These are phyloP conservation scores for Alauda arvensis DNA, from an alignment of 2,797 vertebrate species.

Conservation along the genomic window DNA sequence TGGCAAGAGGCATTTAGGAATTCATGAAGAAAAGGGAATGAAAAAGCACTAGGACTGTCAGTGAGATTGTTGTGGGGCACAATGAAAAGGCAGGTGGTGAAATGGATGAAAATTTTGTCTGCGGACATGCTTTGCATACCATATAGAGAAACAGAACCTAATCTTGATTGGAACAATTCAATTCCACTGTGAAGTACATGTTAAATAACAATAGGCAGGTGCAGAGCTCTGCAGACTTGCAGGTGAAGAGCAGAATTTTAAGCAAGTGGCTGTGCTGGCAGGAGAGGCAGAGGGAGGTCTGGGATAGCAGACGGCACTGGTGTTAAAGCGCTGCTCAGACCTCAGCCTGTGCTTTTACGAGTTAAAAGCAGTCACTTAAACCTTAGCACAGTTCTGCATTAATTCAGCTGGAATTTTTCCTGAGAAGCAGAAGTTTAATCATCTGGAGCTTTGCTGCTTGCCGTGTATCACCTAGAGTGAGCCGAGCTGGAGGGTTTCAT, in stretches of 20 bases:
- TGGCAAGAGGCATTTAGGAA: not conserved
- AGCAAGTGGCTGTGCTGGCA: not conserved
- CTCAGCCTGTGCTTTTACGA: not conserved
- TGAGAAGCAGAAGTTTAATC: not conserved
- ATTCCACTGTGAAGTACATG: not conserved
- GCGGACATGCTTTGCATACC: conserved; percentile 11
- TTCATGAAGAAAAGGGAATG: not conserved
- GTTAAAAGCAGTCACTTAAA: not conserved
- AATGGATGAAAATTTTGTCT: conserved; percentile 18
- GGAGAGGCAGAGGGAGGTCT: not conserved
- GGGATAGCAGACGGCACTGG: not conserved
- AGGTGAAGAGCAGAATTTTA: conserved; percentile 51
- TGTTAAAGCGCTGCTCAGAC: not conserved
- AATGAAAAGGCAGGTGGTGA: not conserved
- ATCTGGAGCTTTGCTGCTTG: not conserved
- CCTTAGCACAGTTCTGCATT: not conserved
- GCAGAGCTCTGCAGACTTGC: conserved; percentile 46
- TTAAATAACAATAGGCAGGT: conserved; percentile 22
- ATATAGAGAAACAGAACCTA: not conserved
- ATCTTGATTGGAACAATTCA: conserved; percentile 39
- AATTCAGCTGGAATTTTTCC: conserved; percentile 2
- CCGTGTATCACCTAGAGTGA: not conserved
- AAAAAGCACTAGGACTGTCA: not conserved
- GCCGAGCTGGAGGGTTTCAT: not conserved
- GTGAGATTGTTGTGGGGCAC: not conserved